These are phyloP conservation scores for Chaenogobius annularis DNA, from an alignment of 2,113 vertebrate genomes.

Conservation along the genomic window DNA sequence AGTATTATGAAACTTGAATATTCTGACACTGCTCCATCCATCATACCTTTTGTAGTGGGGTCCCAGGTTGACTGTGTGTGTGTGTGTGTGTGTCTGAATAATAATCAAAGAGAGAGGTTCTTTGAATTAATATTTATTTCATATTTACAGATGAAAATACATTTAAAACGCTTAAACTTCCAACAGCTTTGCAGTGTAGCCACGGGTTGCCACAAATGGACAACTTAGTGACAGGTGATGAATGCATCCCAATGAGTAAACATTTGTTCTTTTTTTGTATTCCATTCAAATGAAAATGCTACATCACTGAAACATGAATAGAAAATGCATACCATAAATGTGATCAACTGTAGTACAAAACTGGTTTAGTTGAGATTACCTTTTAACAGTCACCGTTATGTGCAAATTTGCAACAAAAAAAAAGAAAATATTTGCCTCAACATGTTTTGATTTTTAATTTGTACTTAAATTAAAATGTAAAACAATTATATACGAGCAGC, in stretches of 20 bases:
- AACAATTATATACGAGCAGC: slow-evolving; percentile 20
- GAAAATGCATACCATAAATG: neutral
- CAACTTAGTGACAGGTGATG: slow-evolving; percentile 23
- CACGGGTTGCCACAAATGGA: neutral
- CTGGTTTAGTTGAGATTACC: slow-evolving; percentile 1
- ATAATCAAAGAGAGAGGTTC: neutral
- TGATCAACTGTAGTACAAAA: slow-evolving; percentile 11
- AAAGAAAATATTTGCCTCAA: neutral
- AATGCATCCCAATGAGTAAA: slow-evolving; percentile 21
- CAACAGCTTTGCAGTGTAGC: slow-evolving; percentile 20
- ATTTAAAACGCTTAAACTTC: slow-evolving; percentile 20
- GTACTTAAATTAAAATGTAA: neutral
- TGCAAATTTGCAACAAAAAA: slow-evolving; percentile 58
- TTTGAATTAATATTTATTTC: slow-evolving; percentile 32
- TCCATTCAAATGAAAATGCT: neutral
- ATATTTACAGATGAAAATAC: slow-evolving; percentile 14
- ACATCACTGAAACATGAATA: neutral
- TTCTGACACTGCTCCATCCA: too few species aligned
- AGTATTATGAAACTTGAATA: too few species aligned
- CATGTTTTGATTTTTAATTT: neutral
- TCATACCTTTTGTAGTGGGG: too few species aligned
- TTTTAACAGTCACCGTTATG: slow-evolving; percentile 54
- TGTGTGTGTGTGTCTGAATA: too few species aligned
- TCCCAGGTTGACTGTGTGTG: too few species aligned
- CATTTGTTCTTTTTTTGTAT: too few species aligned